phyloP scores from a whole-genome alignment of 2,797 vertebrate genomes.

The Gorsachius magnificus region DNA sequence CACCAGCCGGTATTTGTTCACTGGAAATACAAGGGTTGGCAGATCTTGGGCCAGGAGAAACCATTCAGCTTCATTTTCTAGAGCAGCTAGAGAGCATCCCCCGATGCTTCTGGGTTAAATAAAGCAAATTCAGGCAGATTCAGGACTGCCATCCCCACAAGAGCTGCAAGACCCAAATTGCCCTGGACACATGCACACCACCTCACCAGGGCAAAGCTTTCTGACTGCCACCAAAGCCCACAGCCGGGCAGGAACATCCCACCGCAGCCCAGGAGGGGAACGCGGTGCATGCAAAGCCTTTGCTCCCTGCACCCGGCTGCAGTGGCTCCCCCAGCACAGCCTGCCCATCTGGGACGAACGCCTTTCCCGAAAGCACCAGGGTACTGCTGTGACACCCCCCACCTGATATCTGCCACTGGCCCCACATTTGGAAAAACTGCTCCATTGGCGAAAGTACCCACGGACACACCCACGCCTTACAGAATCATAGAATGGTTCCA shows the following conservation, averaged over 20 bases:
- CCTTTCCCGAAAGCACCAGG: background rate
- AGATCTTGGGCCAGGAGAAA: background rate
- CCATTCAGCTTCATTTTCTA: background rate
- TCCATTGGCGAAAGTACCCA: background rate
- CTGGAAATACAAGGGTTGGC: background rate
- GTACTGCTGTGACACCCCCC: background rate
- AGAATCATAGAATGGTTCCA: background rate
- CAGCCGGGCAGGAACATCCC: background rate
- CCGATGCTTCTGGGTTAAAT: background rate
- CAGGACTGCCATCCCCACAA: background rate
- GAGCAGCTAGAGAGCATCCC: background rate
- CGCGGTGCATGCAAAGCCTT: fast-evolving
- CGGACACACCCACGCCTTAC: fast-evolving
- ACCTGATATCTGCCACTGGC: background rate
- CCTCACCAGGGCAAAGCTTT: background rate
- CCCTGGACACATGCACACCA: fast-evolving
- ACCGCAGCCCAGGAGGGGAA: background rate
- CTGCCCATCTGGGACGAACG: fast-evolving
- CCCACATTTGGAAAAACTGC: background rate
- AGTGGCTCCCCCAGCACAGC: background rate
- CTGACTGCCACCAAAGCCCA: background rate
- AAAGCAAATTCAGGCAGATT: background rate
- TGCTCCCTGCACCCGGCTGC: fast-evolving
- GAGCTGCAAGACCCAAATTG: background rate
- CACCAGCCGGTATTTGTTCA: background rate